Base-by-base conservation (phyloP, 2,113 vertebrate genomes). In the Prunella himalayana region DNA sequence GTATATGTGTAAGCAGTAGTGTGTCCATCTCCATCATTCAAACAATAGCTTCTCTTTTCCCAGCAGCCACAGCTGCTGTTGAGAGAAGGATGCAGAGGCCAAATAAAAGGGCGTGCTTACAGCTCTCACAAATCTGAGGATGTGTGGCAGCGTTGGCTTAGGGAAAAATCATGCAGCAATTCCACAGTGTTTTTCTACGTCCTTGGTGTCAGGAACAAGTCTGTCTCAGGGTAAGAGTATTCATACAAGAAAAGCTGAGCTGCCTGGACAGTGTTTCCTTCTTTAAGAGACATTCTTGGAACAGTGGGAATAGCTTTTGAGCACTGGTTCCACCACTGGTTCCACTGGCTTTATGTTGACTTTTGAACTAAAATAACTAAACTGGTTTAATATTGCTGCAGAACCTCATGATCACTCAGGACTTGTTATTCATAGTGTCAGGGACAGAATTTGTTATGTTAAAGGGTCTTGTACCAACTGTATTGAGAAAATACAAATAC, bases 11-110 rank as follows among this genome's bases (percentile, higher is more conserved):
- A 9, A 73, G 42, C 4, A 6, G 51, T 35, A 42, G 60, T 15
- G n/a, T 85, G 37, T 73, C 83, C 76, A 56, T 71, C 49, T 82
- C 69, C 87, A 4, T 82, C 71, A 57, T 45, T 77, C 35, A 69
- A 35, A 93, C 88, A 88, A 72, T 66, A 82, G 73, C 66, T 82
- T 89, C 47, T 90, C 13, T 93, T 80, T 86, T 44, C 69, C 28
- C 53, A 83, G 35, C 17, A 70, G 64, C 89, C 68, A 28, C 85
- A 85, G 82, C 82, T 95, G 82, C 63, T 82, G 25, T 24, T 41
- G 54, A 73, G 85, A 89, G 69, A 63, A 59, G 79, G 63, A 54
- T 69, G 53, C 22, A 50, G 45, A 80, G 42, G 59, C 49, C 23
- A 54, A 56, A 79, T 71, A 41, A 54, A 42, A 83, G 47, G 27